phyloP scores from a whole-genome alignment of 1,140 invertebrate genomes.

The Campodea augens region DNA sequence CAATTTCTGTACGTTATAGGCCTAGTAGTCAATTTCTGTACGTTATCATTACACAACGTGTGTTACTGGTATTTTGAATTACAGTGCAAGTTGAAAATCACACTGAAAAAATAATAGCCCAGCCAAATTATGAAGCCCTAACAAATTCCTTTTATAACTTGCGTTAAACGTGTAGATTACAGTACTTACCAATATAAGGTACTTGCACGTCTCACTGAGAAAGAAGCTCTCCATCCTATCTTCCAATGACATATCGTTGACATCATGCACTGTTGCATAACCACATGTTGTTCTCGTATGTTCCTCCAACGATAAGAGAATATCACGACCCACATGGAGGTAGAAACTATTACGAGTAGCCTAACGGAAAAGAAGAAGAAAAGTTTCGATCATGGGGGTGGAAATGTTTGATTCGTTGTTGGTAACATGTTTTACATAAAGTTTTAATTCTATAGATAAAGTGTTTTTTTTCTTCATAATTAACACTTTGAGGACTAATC shows the following conservation, averaged over 20 bases:
- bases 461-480: not conserved
- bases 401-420: not conserved
- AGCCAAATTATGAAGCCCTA: too few species aligned
- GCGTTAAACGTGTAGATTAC: too few species aligned
- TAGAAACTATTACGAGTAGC: constrained; percentile 53
- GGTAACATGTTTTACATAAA: too few species aligned
- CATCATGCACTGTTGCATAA: constrained; percentile 49
- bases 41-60: too few species aligned
- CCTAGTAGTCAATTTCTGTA: too few species aligned
- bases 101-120: too few species aligned
- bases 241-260: constrained; percentile 41
- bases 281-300: constrained; percentile 40
- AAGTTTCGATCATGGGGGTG: not conserved
- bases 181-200: constrained; percentile 38
- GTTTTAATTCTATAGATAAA: too few species aligned
- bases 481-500: too few species aligned
- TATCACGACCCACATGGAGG: constrained; percentile 43
- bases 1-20: too few species aligned
- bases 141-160: too few species aligned
- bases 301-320: constrained; percentile 37
- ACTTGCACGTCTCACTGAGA: constrained; percentile 50
- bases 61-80: too few species aligned
- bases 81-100: too few species aligned
- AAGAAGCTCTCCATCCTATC: constrained; percentile 55
- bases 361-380: constrained; percentile 31